Percentiles rank a stretch among this genome's conserved stretches.
Evolutionary conservation across 1,140 invertebrate genomes (phyloP).

Genomic region (Drosophila azteca): DNA sequence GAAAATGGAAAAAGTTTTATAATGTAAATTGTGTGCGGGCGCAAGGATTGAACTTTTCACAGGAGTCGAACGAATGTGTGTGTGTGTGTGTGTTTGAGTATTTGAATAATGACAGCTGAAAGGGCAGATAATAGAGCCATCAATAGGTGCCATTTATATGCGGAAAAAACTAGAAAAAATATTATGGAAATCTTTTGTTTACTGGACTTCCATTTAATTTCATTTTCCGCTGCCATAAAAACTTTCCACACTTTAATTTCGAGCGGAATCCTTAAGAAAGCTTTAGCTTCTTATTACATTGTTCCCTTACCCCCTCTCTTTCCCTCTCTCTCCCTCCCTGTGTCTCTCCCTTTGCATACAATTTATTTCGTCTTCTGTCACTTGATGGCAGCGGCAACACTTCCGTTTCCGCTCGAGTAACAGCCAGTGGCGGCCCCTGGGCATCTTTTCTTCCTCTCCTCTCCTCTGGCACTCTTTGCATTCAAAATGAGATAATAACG

Average conservation of each 20-base stretch:
- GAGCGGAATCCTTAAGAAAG: no score
- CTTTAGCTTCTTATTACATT: conserved; percentile 1
- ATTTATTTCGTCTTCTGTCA: conserved; percentile 2
- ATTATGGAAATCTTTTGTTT: no score
- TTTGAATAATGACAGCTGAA: no score
- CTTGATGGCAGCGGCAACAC: conserved; percentile 15
- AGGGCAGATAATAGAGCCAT: no score
- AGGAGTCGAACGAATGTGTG: no score
- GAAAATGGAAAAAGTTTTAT: conserved; percentile 4
- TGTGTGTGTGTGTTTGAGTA: no score
- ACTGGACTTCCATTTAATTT: no score
- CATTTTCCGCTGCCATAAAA: no score
- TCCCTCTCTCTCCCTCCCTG: no score
- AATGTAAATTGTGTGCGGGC: not conserved
- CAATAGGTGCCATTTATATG: no score
- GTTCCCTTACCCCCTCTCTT: not conserved
- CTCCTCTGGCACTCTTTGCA: not conserved
- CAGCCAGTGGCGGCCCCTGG: not conserved
- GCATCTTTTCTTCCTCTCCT: no score
- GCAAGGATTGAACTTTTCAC: not conserved
- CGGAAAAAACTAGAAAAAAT: no score
- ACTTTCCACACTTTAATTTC: not conserved
- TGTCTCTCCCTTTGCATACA: not conserved
- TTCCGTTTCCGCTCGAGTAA: conserved; percentile 16
- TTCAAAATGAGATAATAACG: conserved; percentile 11